These are phyloP conservation scores for Erythrocebus patas DNA, from an alignment of 2,113 vertebrate genomes.

Conservation along the genomic window DNA sequence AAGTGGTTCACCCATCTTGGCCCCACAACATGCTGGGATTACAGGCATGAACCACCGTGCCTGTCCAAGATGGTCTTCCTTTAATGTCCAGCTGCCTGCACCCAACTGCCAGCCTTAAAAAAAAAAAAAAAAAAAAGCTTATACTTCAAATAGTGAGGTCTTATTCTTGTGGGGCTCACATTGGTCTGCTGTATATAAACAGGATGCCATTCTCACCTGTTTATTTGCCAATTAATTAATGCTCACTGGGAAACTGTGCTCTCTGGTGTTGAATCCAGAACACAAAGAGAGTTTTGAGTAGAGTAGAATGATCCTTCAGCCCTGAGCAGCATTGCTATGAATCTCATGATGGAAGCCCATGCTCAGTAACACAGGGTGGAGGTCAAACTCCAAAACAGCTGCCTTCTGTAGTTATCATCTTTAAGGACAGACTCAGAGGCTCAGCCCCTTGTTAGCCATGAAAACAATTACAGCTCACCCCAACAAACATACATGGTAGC, in stretches of 20 bases:
- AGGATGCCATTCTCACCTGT: neutral
- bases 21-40: no score
- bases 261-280: neutral
- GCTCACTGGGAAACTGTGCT: neutral
- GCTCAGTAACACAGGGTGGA: neutral
- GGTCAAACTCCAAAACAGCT: neutral
- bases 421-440: neutral
- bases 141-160: neutral
- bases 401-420: neutral
- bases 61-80: neutral
- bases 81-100: neutral
- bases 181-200: neutral
- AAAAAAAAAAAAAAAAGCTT: neutral
- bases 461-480: neutral
- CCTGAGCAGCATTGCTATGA: neutral
- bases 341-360: neutral
- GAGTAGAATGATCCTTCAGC: neutral
- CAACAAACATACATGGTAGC: accelerated
- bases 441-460: neutral
- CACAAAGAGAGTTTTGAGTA: neutral
- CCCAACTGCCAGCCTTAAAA: neutral
- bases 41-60: no score
- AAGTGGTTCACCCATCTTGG: no score
- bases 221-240: neutral
- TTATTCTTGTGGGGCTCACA: neutral